Evolutionary conservation across 2,113 vertebrate genomes (phyloP), one percentile per base, ranked within the genome.

Genomic region (Catharus minimus): DNA sequence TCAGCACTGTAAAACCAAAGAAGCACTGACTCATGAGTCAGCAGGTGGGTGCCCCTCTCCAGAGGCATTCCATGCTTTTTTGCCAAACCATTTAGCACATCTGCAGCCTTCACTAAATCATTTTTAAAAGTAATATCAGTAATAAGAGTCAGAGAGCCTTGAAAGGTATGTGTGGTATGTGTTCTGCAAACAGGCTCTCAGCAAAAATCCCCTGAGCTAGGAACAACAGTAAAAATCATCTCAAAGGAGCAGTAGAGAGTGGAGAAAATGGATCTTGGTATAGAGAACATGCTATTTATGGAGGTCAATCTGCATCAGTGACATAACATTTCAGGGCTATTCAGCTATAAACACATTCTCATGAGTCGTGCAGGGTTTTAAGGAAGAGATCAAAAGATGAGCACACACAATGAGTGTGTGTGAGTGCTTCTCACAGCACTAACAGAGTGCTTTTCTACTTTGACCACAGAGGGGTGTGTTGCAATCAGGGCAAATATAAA

Each of bases 81-180:
- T 86, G 46, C 89, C 82, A 89, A 93, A 74, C 82, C 84, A 89
- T 93, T 94, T 94, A 94, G 95, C 53, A 94, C 91, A 79, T 68
- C 72, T 93, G 93, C 91, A 89, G 95, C 58, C 88, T 95, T 91
- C 89, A 91, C 53, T 88, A 95, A 94, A 94, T 96, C 56, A 95
- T 94, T 94, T 95, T 96, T 60, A 19, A 90, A 83, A 91, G 71
- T 88, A 62, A 78, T 95, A 89, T 74, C 11, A 0, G 90, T 90
- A 95, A 95, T 95, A 94, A 93, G 92, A 95, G 71, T 79, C 93
- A 88, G 89, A 95, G 60, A 94, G 81, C 87, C 85, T 94, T 95
- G 81, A 86, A 94, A 96, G 88, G 60, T 86, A 89, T 92, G 86
- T 96, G 86, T 86, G 23, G 68, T 81, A 75, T 89, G 89, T 92